Evolutionary conservation across 1,140 invertebrate genomes (phyloP).

Genomic region (Drosophila insularis): DNA sequence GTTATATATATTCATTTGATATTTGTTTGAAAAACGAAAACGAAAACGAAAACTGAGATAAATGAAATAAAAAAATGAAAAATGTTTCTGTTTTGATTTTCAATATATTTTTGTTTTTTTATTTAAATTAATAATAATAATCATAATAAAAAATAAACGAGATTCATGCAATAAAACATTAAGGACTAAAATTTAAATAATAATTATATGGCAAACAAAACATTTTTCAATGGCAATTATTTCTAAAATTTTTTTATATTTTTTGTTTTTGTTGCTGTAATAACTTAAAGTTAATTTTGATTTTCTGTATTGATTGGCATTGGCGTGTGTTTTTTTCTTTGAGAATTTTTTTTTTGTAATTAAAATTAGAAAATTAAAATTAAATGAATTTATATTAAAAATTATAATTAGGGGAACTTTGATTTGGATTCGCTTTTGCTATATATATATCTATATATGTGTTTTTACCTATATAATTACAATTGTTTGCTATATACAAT

Average conservation of each 20-base stretch:
- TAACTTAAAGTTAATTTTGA: slow-evolving; percentile 78
- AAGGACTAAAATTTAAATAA: slow-evolving; percentile 57
- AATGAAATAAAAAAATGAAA: slow-evolving; percentile 24
- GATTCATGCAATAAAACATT: slow-evolving; percentile 51
- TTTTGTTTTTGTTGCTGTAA: slow-evolving; percentile 32
- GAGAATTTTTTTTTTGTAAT: slow-evolving; percentile 55
- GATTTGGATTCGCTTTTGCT: slow-evolving; percentile 6
- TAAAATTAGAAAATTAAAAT: slow-evolving; percentile 39
- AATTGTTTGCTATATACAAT: slow-evolving; percentile 15
- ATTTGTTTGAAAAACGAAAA: neutral
- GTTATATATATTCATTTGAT: slow-evolving; percentile 12
- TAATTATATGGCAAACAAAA: slow-evolving; percentile 66
- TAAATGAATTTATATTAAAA: slow-evolving; percentile 6
- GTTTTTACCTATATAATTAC: slow-evolving; percentile 24
- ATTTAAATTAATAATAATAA: slow-evolving; percentile 36
- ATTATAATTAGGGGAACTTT: slow-evolving; percentile 6
- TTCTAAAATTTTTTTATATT: slow-evolving; percentile 35
- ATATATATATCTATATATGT: neutral
- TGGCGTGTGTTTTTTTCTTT: slow-evolving; percentile 54
- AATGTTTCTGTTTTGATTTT: slow-evolving; percentile 35
- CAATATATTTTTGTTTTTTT: slow-evolving; percentile 42
- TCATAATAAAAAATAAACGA: slow-evolving; percentile 47
- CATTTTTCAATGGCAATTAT: slow-evolving; percentile 28
- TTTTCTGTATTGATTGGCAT: slow-evolving; percentile 59
- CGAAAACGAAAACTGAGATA: neutral